These are phyloP conservation scores for Phengaris alcon DNA, from an alignment of 2,888 invertebrate species.

Conservation along the genomic window DNA sequence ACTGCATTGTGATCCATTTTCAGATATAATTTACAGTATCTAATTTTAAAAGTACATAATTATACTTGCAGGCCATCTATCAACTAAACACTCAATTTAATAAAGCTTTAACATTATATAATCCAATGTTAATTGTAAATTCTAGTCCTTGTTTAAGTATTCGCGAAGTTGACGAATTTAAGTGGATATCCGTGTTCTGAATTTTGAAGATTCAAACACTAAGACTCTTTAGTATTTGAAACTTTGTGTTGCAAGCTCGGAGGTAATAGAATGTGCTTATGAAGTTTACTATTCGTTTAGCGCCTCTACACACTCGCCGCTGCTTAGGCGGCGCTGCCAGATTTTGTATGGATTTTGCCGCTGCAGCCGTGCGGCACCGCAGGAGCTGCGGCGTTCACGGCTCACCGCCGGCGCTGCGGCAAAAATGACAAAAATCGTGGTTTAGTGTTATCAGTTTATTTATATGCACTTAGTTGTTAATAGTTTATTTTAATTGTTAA, in stretches of 20 bases:
- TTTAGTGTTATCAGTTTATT: not conserved
- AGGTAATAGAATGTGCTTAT: constrained; percentile 13
- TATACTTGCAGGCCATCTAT: not conserved
- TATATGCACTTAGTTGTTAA: not conserved
- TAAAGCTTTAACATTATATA: constrained; percentile 6
- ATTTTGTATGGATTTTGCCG: no score
- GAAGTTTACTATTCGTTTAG: not conserved
- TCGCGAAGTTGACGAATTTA: constrained; percentile 14
- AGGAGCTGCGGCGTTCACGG: no score
- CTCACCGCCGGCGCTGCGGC: no score
- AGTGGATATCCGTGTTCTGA: constrained; percentile 28
- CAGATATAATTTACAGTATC: no score
- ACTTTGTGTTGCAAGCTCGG: not conserved
- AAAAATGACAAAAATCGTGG: no score
- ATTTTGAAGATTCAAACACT: constrained; percentile 25
- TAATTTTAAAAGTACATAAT: no score
- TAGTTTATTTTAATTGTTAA: not conserved
- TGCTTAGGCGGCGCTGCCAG: no score
- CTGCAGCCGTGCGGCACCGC: no score
- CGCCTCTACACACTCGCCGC: no score
- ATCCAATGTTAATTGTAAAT: constrained; percentile 15
- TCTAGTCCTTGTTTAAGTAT: constrained; percentile 8
- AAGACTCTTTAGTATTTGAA: constrained; percentile 27
- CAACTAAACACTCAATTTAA: not conserved
- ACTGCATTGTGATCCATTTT: no score